Percentiles rank a stretch among this genome's conserved stretches.
These are phyloP conservation scores for Elymnias hypermnestra DNA, from an alignment of 1,140 invertebrate genomes.

Conservation along the genomic window DNA sequence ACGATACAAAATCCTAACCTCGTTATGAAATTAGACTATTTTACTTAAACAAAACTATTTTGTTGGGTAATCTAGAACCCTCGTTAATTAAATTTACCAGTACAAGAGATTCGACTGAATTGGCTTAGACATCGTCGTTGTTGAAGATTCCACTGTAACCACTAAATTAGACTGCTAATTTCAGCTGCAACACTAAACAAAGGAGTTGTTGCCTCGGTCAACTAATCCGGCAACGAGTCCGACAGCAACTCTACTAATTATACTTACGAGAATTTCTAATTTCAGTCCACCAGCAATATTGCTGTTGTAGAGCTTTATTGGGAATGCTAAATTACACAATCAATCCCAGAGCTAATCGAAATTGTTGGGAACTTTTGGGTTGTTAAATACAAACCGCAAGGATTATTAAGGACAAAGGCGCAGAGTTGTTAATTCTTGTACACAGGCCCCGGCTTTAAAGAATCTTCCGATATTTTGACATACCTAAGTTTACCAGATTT, in stretches of 20 bases:
- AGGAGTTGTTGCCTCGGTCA: not conserved
- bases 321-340: not conserved
- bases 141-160: not conserved
- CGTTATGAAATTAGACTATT: no score
- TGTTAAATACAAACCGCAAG: not conserved
- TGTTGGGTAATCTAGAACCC: not conserved
- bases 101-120: not conserved
- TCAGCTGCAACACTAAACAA: conserved; percentile 1
- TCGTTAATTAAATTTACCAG: conserved; percentile 1
- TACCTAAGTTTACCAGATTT: no score
- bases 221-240: not conserved
- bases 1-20: no score
- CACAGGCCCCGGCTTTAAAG: no score
- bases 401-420: no score
- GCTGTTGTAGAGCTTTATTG: conserved; percentile 2
- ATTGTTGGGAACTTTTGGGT: conserved; percentile 1
- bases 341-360: conserved; percentile 1
- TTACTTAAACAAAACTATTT: no score
- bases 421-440: no score
- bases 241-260: conserved; percentile 1
- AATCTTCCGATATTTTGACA: no score
- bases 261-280: conserved; percentile 2
- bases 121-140: conserved; percentile 3
- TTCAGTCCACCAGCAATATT: not conserved
- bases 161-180: conserved; percentile 1